Evolutionary conservation across 1,140 invertebrate genomes (phyloP).

Genomic region (Hydropsyche tenuis): DNA sequence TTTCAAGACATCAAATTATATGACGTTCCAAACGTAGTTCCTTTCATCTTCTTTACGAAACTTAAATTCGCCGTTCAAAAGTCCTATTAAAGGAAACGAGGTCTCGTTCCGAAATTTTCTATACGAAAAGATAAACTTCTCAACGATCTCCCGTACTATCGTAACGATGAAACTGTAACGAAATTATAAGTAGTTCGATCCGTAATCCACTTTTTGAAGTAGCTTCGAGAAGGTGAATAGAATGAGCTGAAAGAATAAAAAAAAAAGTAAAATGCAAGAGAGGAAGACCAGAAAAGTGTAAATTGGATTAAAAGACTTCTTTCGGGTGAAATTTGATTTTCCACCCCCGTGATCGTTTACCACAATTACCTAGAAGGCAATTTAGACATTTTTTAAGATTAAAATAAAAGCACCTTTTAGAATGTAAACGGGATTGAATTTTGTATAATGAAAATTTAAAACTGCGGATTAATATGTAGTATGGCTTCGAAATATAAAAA

Average conservation of each 20-base stretch:
- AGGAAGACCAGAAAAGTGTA: slow-evolving; percentile 8
- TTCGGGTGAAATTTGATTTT: slow-evolving; percentile 8
- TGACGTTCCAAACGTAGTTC: too few relatives aligned
- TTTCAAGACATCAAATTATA: too few relatives aligned
- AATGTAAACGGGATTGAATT: not conserved
- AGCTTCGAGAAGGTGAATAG: not conserved
- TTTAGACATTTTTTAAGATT: not conserved
- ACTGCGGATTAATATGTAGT: too few relatives aligned
- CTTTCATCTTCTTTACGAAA: too few relatives aligned
- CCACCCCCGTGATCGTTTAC: not conserved
- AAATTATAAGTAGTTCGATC: slow-evolving; percentile 7
- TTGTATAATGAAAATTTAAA: too few relatives aligned
- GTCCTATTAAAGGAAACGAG: not conserved
- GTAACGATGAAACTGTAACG: not conserved
- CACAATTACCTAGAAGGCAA: slow-evolving; percentile 4
- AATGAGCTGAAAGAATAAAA: not conserved
- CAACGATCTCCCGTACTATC: not conserved
- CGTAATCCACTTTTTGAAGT: slow-evolving; percentile 1
- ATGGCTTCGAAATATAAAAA: too few relatives aligned
- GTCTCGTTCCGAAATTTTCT: not conserved
- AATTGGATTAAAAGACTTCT: slow-evolving; percentile 25
- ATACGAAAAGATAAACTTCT: not conserved
- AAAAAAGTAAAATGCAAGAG: not conserved
- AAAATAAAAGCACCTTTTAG: not conserved
- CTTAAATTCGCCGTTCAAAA: not conserved